Evolutionary conservation across 2,113 vertebrate genomes (phyloP).

Genomic region (Donacobius atricapilla): DNA sequence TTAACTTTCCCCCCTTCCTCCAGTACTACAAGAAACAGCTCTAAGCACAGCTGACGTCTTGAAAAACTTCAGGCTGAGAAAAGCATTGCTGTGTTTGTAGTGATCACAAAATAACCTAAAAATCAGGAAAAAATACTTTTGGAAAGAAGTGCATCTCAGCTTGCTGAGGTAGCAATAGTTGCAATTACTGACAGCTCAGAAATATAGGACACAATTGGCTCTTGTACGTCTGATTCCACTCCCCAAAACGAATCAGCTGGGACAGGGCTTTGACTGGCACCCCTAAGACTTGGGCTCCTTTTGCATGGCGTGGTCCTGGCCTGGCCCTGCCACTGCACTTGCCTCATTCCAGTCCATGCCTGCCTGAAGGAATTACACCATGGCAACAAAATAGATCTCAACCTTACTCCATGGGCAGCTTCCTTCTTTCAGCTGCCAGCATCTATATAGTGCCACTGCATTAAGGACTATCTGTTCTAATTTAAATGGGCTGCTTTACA

Average conservation of each 20-base stretch:
- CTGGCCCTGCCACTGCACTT: not conserved
- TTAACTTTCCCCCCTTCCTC: rapidly evolving
- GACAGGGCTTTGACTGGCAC: not conserved
- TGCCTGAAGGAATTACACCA: not conserved
- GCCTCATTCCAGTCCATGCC: not conserved
- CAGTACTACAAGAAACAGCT: not conserved
- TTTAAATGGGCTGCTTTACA: not conserved
- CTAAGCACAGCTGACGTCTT: not conserved
- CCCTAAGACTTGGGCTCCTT: not conserved
- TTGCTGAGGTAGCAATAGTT: not conserved
- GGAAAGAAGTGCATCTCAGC: not conserved
- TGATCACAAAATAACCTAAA: not conserved
- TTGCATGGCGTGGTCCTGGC: rapidly evolving
- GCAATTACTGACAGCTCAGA: not conserved
- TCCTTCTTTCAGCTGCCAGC: slow-evolving; percentile 1
- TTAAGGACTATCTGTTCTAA: not conserved
- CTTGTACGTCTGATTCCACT: not conserved
- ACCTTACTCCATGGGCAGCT: not conserved
- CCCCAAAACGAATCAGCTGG: not conserved
- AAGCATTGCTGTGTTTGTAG: not conserved
- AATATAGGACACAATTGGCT: not conserved
- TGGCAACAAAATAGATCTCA: not conserved
- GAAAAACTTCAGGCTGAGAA: not conserved
- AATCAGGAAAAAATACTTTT: not conserved
- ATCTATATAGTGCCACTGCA: not conserved